Conservation (phyloP, 2,113 vertebrate genomes). For the Zonotrichia leucophrys region DNA sequence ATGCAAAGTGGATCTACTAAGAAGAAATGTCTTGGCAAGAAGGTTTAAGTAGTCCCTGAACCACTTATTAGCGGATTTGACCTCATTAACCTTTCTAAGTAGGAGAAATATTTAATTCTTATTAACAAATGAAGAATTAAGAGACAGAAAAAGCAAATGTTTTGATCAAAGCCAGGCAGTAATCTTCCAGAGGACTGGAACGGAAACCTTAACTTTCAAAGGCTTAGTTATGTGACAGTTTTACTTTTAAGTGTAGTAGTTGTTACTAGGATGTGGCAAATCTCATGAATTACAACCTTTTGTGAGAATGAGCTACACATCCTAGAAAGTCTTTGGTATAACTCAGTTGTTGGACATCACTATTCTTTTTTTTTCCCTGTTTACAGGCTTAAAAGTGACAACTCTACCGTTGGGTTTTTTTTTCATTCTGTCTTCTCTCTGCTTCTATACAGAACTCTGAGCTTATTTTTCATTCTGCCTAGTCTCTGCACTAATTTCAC, state of each 20-base stretch:
- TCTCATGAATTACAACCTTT: not conserved
- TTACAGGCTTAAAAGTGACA: not conserved
- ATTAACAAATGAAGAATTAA: not conserved
- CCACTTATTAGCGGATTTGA: not conserved
- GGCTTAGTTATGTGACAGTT: not conserved
- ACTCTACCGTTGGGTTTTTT: not conserved
- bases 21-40: not conserved
- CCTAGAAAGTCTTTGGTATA: not conserved
- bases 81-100: not conserved
- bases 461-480: not conserved
- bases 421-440: not conserved
- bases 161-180: not conserved
- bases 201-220: not conserved
- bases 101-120: not conserved
- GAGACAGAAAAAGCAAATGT: not conserved
- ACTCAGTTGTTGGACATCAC: not conserved
- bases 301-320: not conserved
- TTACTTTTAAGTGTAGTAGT: not conserved
- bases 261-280: not conserved
- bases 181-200: not conserved
- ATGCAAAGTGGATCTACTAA: not conserved
- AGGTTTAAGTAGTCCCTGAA: not conserved
- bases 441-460: not conserved
- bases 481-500: not conserved
- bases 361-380: not conserved